phyloP scores from a whole-genome alignment of 1,140 invertebrate genomes.

The Prorops nasuta region DNA sequence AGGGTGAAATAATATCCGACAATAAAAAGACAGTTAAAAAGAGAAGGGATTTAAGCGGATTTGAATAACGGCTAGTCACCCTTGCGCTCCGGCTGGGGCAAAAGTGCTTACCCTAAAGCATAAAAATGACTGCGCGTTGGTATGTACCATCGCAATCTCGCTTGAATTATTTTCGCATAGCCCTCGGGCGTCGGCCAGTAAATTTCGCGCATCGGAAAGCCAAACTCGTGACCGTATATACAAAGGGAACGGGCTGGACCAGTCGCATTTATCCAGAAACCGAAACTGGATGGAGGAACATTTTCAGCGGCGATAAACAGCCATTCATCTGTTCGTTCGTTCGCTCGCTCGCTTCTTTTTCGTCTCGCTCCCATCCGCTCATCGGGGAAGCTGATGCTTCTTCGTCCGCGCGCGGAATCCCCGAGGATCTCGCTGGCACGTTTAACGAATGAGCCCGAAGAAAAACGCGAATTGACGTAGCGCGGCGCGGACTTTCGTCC shows the following conservation, averaged over 20 bases:
- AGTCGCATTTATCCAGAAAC: constrained; percentile 21
- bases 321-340: constrained; percentile 20
- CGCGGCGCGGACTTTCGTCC: not conserved
- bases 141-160: constrained; percentile 14
- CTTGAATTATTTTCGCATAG: constrained; percentile 13
- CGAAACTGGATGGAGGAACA: constrained; percentile 20
- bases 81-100: not conserved
- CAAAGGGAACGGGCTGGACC: too few species aligned
- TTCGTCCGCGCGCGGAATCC: not conserved
- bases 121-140: constrained; percentile 10
- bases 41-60: too few species aligned
- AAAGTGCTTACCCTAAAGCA: not conserved
- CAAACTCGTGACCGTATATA: constrained; percentile 1
- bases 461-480: constrained; percentile 11
- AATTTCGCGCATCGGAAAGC: constrained; percentile 17
- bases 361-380: constrained; percentile 11
- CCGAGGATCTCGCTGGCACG: not conserved
- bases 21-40: too few species aligned
- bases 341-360: constrained; percentile 18
- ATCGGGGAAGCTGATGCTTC: constrained; percentile 2
- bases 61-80: too few species aligned
- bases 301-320: constrained; percentile 30
- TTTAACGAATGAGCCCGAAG: constrained; percentile 2
- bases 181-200: constrained; percentile 11
- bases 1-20: too few species aligned